These are phyloP conservation scores for Limnephilus marmoratus DNA, from an alignment of 2,888 invertebrate genomes.

Conservation along the genomic window DNA sequence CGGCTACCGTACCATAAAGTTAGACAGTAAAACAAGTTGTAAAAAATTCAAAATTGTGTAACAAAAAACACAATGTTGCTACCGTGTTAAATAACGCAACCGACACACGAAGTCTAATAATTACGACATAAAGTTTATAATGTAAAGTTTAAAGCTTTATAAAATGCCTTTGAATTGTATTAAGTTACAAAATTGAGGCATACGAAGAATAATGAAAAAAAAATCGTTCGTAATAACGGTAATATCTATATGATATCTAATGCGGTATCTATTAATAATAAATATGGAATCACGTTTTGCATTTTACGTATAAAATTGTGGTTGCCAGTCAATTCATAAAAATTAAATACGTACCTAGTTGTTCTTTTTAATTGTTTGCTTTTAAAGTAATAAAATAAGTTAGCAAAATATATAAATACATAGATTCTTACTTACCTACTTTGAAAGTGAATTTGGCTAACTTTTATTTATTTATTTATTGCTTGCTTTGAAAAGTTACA, in stretches of 20 bases:
- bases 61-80: constrained; percentile 38
- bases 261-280: not conserved
- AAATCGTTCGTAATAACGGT: not conserved
- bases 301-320: not conserved
- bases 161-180: not conserved
- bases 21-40: constrained; percentile 13
- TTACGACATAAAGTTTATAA: not conserved
- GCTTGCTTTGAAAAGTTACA: too few species aligned
- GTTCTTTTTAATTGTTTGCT: too few species aligned
- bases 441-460: too few species aligned
- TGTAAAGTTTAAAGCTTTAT: not conserved
- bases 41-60: not conserved
- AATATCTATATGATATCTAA: not conserved
- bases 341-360: not conserved
- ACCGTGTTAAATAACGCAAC: constrained; percentile 24
- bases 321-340: not conserved
- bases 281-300: not conserved
- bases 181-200: not conserved
- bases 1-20: constrained; percentile 56
- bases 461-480: too few species aligned
- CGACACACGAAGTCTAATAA: not conserved
- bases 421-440: too few species aligned
- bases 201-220: not conserved
- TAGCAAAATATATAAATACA: too few species aligned
- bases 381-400: too few species aligned